phyloP scores from a whole-genome alignment of 2,113 vertebrate genomes.

The Ceyx melanurus region DNA sequence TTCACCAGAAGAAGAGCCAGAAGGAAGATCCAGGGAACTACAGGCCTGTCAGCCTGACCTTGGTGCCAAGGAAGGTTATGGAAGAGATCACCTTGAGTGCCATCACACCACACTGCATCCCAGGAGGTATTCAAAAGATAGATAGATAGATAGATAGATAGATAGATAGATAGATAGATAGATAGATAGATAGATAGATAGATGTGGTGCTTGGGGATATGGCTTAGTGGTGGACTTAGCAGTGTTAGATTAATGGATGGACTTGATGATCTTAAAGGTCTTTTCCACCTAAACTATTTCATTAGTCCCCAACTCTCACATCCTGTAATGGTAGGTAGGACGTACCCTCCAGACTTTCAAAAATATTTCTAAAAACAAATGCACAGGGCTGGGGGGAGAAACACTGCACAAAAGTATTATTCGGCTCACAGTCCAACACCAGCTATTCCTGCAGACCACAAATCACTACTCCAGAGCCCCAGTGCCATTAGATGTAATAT shows the following conservation, averaged over 20 bases:
- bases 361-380: background rate
- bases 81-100: background rate
- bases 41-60: background rate
- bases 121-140: background rate
- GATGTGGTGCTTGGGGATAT: background rate
- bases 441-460: conserved; percentile 3
- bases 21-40: background rate
- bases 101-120: background rate
- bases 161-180: too few relatives aligned
- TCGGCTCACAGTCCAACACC: background rate
- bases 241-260: too few relatives aligned
- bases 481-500: background rate
- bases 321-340: background rate
- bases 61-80: background rate
- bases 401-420: background rate
- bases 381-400: too few relatives aligned
- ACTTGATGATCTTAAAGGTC: background rate
- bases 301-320: background rate
- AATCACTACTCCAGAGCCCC: background rate
- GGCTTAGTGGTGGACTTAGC: background rate
- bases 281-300: background rate
- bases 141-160: background rate
- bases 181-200: background rate
- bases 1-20: background rate
- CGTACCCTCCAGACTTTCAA: background rate